Percentiles rank a stretch among this genome's conserved stretches.
phyloP scores from a whole-genome alignment of 1,140 invertebrate species.

The Galleria mellonella region DNA sequence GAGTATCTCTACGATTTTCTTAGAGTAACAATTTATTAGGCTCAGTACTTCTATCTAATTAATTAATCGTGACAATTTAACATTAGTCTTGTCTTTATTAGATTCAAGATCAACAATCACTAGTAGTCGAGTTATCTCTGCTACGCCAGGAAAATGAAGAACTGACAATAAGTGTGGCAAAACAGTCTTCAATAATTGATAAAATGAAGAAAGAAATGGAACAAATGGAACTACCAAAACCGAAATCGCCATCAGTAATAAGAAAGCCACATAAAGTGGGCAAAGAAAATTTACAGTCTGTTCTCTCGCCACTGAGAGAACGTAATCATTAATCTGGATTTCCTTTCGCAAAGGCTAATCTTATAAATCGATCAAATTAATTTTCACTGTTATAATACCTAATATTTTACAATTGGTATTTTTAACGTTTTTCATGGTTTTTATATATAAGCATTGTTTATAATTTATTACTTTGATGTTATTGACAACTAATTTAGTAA shows the following conservation, averaged over 20 bases:
- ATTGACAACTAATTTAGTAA: not conserved
- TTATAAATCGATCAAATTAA: not conserved
- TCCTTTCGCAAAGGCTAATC: not conserved
- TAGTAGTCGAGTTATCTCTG: conserved; percentile 61
- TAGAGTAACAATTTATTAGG: no score
- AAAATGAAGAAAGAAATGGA: conserved; percentile 59
- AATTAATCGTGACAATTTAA: not conserved
- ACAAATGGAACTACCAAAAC: conserved; percentile 27
- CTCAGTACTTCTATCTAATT: not conserved
- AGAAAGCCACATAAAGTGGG: conserved; percentile 55
- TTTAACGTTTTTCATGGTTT: no score
- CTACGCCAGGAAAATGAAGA: conserved; percentile 66
- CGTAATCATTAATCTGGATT: conserved; percentile 56
- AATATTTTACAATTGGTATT: not conserved
- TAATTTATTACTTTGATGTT: not conserved
- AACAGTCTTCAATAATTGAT: conserved; percentile 59
- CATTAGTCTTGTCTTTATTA: conserved; percentile 11
- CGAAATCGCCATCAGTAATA: conserved; percentile 55
- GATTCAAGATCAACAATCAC: conserved; percentile 66
- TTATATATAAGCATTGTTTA: no score
- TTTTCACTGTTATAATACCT: not conserved
- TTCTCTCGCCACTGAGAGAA: conserved; percentile 56
- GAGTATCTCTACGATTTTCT: no score
- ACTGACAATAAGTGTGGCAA: conserved; percentile 49
- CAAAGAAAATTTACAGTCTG: conserved; percentile 55